Evolutionary conservation across 2,113 vertebrate species (phyloP).

Genomic region (Tricholaema leucomelas): DNA sequence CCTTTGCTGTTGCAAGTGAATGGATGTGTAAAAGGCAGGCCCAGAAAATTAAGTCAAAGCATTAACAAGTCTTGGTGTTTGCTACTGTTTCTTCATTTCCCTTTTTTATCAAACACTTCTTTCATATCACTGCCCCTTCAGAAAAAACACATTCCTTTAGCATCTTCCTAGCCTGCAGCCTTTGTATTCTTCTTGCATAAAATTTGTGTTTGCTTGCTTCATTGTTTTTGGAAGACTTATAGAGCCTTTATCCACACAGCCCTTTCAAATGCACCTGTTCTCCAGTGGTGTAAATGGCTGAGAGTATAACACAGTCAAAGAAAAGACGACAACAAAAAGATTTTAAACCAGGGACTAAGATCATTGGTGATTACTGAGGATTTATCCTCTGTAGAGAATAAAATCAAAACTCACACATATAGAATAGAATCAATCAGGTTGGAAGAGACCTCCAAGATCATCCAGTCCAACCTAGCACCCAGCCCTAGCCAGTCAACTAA

Average conservation of each 20-base stretch:
- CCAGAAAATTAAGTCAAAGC: background rate
- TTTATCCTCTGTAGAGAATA: background rate
- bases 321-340: background rate
- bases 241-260: background rate
- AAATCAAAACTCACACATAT: accelerated
- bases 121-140: background rate
- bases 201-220: background rate
- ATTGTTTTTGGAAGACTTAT: background rate
- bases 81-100: background rate
- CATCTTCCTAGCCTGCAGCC: background rate
- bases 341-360: background rate
- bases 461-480: no score
- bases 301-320: background rate
- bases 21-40: background rate
- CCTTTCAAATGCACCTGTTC: background rate
- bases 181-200: background rate
- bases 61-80: background rate
- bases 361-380: background rate
- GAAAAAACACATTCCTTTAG: background rate
- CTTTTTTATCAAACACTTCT: background rate
- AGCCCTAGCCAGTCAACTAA: no score
- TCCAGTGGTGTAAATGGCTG: background rate
- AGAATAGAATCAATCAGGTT: no score
- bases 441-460: no score
- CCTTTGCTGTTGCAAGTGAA: background rate